These are phyloP conservation scores for Syncerus caffer DNA, from an alignment of 2,797 vertebrate genomes.

Conservation along the genomic window DNA sequence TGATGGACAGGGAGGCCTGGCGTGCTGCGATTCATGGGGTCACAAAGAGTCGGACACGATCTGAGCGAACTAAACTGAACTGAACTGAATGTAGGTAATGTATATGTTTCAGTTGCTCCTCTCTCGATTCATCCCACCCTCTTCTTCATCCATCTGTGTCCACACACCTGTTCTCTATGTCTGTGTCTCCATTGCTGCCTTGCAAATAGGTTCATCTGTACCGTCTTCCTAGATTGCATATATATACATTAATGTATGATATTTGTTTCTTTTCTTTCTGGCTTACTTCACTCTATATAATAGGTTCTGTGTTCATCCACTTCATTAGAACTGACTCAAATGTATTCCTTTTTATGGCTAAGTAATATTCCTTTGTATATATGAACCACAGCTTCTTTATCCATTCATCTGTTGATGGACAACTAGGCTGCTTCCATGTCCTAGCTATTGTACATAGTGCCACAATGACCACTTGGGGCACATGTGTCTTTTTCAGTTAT, in stretches of 20 bases:
- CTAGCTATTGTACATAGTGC: not conserved
- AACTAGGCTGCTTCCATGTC: not conserved
- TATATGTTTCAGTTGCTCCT: not conserved
- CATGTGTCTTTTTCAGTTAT: not conserved
- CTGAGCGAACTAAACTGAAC: too few relatives aligned
- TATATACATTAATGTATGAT: not conserved
- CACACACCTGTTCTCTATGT: not conserved
- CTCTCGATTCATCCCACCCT: not conserved
- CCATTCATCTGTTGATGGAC: not conserved
- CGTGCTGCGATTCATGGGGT: rapidly evolving
- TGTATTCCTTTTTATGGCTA: not conserved
- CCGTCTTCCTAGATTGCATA: not conserved
- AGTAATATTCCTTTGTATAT: not conserved
- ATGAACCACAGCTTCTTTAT: not conserved
- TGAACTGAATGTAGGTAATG: not conserved
- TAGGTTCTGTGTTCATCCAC: not conserved
- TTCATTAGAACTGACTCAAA: not conserved
- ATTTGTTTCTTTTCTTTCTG: not conserved
- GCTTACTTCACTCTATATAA: not conserved
- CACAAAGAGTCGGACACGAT: rapidly evolving
- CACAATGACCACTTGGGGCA: rapidly evolving
- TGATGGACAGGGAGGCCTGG: too few relatives aligned
- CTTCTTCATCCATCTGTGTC: not conserved
- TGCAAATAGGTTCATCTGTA: not conserved
- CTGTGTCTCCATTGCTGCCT: not conserved